Evolutionary conservation across 2,888 invertebrate species (phyloP).

Genomic region (Melinaea menophilus): DNA sequence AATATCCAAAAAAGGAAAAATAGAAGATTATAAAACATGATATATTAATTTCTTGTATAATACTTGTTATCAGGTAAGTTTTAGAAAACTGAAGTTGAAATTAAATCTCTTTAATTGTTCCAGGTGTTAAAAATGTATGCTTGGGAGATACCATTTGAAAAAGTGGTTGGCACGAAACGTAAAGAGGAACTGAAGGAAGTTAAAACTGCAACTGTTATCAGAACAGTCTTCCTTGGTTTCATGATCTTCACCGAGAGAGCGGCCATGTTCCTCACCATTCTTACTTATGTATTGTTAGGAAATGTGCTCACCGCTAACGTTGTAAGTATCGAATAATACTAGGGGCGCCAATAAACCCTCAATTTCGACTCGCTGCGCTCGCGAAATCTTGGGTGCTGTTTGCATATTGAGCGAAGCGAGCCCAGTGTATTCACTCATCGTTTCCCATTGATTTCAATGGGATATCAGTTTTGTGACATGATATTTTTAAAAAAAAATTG

Average conservation of each 20-base stretch:
- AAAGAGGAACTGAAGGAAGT: slow-evolving; percentile 77
- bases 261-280: slow-evolving; percentile 85
- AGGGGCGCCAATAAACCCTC: background rate
- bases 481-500: no score
- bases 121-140: slow-evolving; percentile 98
- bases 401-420: no score
- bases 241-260: slow-evolving; percentile 89
- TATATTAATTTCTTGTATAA: no score
- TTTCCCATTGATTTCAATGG: no score
- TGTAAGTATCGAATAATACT: slow-evolving; percentile 57
- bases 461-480: no score
- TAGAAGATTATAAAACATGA: no score
- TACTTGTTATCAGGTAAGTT: background rate
- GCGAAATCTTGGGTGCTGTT: no score
- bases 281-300: slow-evolving; percentile 82
- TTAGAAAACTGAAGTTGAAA: background rate
- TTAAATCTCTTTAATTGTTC: slow-evolving; percentile 26
- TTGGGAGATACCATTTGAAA: slow-evolving; percentile 94
- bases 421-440: no score
- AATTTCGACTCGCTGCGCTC: no score
- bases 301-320: slow-evolving; percentile 84
- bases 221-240: slow-evolving; percentile 84
- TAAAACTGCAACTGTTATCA: slow-evolving; percentile 79
- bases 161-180: slow-evolving; percentile 85
- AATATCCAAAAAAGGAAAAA: no score